phyloP scores from a whole-genome alignment of 2,888 invertebrate genomes.

The Hesperia comma region DNA sequence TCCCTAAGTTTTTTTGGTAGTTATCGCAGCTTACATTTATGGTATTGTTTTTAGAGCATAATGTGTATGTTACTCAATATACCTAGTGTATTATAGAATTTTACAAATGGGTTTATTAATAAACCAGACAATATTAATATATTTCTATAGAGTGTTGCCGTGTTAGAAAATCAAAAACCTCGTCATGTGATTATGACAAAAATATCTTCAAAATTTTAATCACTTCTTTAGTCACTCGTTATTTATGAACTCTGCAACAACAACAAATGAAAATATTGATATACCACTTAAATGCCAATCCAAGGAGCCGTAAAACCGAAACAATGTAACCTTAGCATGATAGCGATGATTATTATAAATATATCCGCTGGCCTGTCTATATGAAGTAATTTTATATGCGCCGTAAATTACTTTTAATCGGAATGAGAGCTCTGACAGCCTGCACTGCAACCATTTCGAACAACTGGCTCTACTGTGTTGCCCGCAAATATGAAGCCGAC shows the following conservation, averaged over 20 bases:
- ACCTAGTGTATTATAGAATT: no score
- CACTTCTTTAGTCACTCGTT: no score
- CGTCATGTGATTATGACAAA: no score
- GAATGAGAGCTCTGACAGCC: constrained; percentile 32
- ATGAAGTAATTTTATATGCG: constrained; percentile 70
- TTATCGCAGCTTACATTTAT: no score
- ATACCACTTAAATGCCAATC: constrained; percentile 17
- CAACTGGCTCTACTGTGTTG: constrained; percentile 32
- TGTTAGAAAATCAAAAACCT: no score
- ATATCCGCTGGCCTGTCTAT: constrained; percentile 58
- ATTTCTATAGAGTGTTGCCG: no score
- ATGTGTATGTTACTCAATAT: no score
- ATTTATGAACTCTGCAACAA: constrained; percentile 9
- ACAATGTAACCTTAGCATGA: constrained; percentile 69
- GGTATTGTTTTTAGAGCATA: no score
- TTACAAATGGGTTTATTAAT: no score
- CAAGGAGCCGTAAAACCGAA: constrained; percentile 49
- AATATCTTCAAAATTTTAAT: no score
- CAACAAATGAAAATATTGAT: constrained; percentile 21
- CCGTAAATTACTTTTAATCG: constrained; percentile 60
- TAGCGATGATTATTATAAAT: constrained; percentile 68
- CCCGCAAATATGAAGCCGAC: constrained; percentile 13
- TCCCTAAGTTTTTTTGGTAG: no score
- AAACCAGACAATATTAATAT: no score
- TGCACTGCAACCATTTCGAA: constrained; percentile 26